phyloP scores from a whole-genome alignment of 1,140 invertebrate species.

The Cataglyphis hispanica region DNA sequence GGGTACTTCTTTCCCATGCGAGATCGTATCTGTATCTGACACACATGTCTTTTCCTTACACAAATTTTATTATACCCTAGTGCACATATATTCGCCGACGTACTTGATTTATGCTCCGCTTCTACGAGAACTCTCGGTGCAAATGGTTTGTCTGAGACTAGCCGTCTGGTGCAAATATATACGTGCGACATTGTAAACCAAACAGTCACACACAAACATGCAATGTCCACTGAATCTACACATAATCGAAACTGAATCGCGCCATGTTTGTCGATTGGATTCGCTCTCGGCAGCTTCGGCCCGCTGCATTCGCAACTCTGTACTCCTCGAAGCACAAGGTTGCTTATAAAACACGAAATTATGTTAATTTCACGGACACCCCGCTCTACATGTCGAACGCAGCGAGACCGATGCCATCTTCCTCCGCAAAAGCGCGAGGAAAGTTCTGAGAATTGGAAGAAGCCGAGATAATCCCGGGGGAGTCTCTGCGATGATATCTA shows the following conservation, averaged over 20 bases:
- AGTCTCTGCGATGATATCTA: constrained; percentile 37
- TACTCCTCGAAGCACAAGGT: constrained; percentile 41
- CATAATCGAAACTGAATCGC: constrained; percentile 34
- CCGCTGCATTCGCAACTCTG: background rate
- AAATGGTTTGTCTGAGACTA: constrained; percentile 45
- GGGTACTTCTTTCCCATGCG: background rate
- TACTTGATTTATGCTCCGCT: constrained; percentile 53
- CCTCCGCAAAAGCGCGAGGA: background rate
- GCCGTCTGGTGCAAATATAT: constrained; percentile 28
- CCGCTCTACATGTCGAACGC: constrained; percentile 27
- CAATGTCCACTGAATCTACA: constrained; percentile 34
- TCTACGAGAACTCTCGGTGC: constrained; percentile 33
- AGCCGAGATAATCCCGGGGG: background rate
- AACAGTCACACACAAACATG: background rate
- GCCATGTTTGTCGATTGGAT: constrained; percentile 36
- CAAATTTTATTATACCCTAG: constrained; percentile 55
- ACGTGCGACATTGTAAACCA: constrained; percentile 24
- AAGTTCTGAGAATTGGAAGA: constrained; percentile 29
- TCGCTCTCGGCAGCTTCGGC: background rate
- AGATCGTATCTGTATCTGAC: constrained; percentile 31
- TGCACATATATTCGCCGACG: constrained; percentile 40
- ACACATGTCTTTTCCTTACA: constrained; percentile 29
- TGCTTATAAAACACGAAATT: constrained; percentile 80
- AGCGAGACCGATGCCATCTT: constrained; percentile 18
- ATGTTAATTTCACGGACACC: constrained; percentile 75